A percentile compares a stretch with the other conserved stretches of the same genome.
Evolutionary conservation across 2,113 vertebrate genomes (phyloP).

Genomic region (Onychorhynchus coronatus): DNA sequence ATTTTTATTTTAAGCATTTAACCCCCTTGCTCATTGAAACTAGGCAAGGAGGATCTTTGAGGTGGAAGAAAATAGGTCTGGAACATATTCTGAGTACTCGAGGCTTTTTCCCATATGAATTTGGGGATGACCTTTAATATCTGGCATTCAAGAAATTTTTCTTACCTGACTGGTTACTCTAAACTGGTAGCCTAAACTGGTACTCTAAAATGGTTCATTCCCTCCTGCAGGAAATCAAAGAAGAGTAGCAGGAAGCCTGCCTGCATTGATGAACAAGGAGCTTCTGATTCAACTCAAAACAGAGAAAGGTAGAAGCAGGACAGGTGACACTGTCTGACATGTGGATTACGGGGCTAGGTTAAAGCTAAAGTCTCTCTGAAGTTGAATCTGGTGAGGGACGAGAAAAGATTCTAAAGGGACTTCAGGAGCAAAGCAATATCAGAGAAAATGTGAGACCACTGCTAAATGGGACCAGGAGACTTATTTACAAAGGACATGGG

Average conservation of each 20-base stretch:
- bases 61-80: background rate
- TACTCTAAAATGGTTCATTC: background rate
- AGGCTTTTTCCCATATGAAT: background rate
- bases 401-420: background rate
- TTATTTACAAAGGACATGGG: background rate
- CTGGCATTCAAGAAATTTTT: background rate
- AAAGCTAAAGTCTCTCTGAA: background rate
- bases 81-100: background rate
- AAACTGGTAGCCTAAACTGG: no score
- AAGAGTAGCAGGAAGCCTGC: background rate
- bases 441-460: background rate
- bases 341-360: background rate
- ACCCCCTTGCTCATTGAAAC: background rate
- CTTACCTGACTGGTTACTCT: background rate
- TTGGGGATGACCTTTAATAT: background rate
- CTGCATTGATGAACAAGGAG: background rate
- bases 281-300: background rate
- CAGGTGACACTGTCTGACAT: background rate
- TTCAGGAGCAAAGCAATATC: background rate
- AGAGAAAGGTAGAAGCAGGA: background rate
- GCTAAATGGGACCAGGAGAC: background rate
- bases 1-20: background rate
- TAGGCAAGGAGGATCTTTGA: background rate
- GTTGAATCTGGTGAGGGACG: background rate
- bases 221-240: background rate